Evolutionary conservation across 2,888 invertebrate species (phyloP).

Genomic region (Drosophila pseudotalamancana): DNA sequence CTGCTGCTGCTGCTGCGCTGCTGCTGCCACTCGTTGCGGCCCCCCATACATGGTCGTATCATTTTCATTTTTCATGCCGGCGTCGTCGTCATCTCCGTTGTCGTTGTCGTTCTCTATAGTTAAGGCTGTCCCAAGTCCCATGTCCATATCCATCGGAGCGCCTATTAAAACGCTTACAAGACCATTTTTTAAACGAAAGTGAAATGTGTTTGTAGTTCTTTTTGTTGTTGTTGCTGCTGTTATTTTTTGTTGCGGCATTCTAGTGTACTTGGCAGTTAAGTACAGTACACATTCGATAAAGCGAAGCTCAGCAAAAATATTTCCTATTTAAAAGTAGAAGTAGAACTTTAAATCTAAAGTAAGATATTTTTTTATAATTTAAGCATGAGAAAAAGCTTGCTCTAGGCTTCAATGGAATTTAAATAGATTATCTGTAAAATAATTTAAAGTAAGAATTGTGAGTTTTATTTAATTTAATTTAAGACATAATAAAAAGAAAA

Average conservation of each 20-base stretch:
- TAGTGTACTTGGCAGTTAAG: constrained; percentile 18
- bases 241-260: constrained; percentile 43
- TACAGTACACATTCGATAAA: constrained; percentile 25
- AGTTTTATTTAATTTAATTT: too few relatives aligned
- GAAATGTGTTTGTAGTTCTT: constrained; percentile 54
- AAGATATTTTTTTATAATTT: too few relatives aligned
- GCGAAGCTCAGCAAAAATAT: not conserved
- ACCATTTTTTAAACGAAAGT: constrained; percentile 65
- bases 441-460: too few relatives aligned
- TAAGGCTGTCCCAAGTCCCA: constrained; percentile 9
- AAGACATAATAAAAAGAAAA: too few relatives aligned
- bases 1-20: constrained; percentile 7
- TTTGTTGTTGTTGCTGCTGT: constrained; percentile 12
- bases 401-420: too few relatives aligned
- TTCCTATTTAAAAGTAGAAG: not conserved
- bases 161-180: constrained; percentile 44
- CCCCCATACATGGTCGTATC: constrained; percentile 76
- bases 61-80: constrained; percentile 71
- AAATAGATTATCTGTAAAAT: too few relatives aligned
- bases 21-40: constrained; percentile 27
- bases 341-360: too few relatives aligned
- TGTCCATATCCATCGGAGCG: constrained; percentile 4
- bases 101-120: constrained; percentile 35
- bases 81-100: constrained; percentile 29
- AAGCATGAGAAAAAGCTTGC: too few relatives aligned